phyloP scores from a whole-genome alignment of 2,888 invertebrate species.

The Erebia palarica region DNA sequence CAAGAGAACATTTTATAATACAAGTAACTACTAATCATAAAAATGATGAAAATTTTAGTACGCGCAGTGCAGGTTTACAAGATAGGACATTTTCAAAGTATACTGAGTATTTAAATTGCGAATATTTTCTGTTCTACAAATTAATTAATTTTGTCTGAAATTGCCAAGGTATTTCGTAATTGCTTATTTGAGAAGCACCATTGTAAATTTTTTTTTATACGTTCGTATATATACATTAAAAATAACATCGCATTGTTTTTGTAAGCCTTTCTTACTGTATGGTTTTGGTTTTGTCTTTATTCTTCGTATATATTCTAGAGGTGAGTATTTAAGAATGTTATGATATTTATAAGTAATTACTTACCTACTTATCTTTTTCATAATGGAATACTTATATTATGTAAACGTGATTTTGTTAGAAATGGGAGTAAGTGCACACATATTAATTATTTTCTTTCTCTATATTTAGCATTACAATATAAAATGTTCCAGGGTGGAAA shows the following conservation, averaged over 20 bases:
- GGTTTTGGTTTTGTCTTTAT: background rate
- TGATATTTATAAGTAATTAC: too few species aligned
- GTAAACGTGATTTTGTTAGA: too few species aligned
- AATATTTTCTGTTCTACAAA: slow-evolving; percentile 15
- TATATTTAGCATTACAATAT: too few species aligned
- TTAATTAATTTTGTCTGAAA: slow-evolving; percentile 21
- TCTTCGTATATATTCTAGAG: background rate
- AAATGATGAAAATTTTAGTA: background rate
- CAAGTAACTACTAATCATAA: background rate
- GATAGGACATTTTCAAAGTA: slow-evolving; percentile 3
- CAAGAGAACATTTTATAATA: background rate
- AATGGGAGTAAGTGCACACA: too few species aligned
- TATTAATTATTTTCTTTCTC: too few species aligned
- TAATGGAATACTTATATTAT: too few species aligned
- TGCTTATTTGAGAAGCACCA: background rate
- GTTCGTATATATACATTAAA: background rate
- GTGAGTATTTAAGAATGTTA: too few species aligned
- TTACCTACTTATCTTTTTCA: too few species aligned
- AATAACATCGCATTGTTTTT: background rate
- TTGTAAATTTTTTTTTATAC: background rate
- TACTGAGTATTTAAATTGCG: slow-evolving; percentile 9
- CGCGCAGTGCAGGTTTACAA: background rate
- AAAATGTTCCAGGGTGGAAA: background rate
- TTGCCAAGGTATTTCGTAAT: slow-evolving; percentile 6
- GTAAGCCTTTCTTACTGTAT: background rate